Conservation (phyloP, 2,113 vertebrate genomes). For the Saimiri boliviensis region DNA sequence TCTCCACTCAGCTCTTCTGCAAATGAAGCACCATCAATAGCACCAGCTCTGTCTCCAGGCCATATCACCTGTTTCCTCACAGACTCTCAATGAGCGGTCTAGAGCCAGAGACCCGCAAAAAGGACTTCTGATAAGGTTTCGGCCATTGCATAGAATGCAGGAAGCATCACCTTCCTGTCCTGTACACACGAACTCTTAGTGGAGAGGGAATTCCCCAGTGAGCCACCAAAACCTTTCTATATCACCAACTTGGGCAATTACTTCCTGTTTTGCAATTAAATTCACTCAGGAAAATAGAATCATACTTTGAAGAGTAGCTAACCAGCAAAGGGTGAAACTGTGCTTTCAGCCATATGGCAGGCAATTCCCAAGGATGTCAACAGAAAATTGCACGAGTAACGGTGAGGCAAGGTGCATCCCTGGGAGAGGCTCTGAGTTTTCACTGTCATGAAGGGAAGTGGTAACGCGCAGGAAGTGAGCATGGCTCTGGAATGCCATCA, state of each 20-base stretch:
- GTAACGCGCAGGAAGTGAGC: not conserved
- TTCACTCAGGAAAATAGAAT: constrained; percentile 53
- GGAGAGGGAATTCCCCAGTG: not conserved
- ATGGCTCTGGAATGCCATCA: not conserved
- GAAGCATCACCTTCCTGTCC: not conserved
- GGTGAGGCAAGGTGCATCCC: constrained; percentile 21
- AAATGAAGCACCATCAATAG: not conserved
- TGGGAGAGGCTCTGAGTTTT: not conserved
- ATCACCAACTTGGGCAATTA: constrained; percentile 42
- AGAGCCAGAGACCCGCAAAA: not conserved
- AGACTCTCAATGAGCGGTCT: fast-evolving
- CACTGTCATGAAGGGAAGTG: not conserved
- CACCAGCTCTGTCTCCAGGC: not conserved
- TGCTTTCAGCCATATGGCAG: constrained; percentile 54
- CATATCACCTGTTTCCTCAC: fast-evolving
- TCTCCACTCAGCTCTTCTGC: not conserved
- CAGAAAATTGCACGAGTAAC: constrained; percentile 60
- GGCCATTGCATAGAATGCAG: not conserved
- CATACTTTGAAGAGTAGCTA: constrained; percentile 55
- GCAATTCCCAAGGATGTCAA: constrained; percentile 62
- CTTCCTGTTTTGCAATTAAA: constrained; percentile 62
- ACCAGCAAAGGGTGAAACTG: constrained; percentile 53
- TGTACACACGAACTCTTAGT: not conserved
- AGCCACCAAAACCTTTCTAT: constrained; percentile 37
- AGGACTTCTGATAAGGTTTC: not conserved